Percentiles rank a stretch among this genome's conserved stretches.
These are phyloP conservation scores for Spodoptera exigua DNA, from an alignment of 2,888 invertebrate species.

Conservation along the genomic window DNA sequence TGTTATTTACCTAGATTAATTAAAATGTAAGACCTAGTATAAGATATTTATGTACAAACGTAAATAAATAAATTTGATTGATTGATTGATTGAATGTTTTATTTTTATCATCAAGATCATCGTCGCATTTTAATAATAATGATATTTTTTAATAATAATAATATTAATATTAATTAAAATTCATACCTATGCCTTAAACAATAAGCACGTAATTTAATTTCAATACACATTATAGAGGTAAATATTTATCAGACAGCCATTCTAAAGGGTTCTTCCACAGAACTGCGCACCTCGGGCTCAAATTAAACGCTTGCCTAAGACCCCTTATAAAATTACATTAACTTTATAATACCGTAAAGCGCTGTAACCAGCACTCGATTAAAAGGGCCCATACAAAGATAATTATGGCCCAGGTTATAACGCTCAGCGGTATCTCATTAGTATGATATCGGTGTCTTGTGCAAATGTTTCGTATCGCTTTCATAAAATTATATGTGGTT, in stretches of 20 bases:
- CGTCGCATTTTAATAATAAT: no score
- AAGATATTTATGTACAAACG: no score
- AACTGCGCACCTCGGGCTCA: slow-evolving; percentile 59
- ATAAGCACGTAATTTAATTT: slow-evolving; percentile 35
- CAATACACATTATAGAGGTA: slow-evolving; percentile 22
- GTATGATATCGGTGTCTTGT: slow-evolving; percentile 54
- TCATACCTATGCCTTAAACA: slow-evolving; percentile 2
- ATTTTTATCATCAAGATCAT: no score
- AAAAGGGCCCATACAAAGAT: slow-evolving; percentile 76
- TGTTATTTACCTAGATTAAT: no score
- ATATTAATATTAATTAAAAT: background rate
- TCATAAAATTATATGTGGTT: slow-evolving; percentile 43
- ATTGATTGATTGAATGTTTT: no score
- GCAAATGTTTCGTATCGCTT: slow-evolving; percentile 37
- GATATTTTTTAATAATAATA: no score
- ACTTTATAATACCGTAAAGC: slow-evolving; percentile 71
- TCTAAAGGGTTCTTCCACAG: slow-evolving; percentile 41
- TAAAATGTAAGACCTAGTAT: no score
- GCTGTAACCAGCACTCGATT: slow-evolving; percentile 73
- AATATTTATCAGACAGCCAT: slow-evolving; percentile 28
- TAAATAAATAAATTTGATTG: no score
- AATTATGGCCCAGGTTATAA: slow-evolving; percentile 72
- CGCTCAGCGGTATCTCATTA: slow-evolving; percentile 58
- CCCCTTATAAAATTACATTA: slow-evolving; percentile 76
- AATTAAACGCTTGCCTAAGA: slow-evolving; percentile 73